Evolutionary conservation across 2,888 invertebrate species (phyloP), one percentile per base, ranked within the genome.

Genomic region (Xanthorhoe spadicearia): DNA sequence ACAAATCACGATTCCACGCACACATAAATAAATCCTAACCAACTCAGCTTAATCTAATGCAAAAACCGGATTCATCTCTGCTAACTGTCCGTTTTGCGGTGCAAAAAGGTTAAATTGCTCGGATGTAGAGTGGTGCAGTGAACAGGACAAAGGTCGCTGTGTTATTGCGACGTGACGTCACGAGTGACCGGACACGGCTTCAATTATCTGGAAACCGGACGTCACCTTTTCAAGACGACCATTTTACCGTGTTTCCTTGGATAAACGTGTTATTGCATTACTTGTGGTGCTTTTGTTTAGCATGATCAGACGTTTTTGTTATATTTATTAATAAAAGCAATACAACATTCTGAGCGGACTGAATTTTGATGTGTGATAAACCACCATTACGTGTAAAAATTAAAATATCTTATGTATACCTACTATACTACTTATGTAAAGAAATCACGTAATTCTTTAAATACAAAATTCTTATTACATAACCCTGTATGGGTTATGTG

Each of bases 51-150:
- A 60, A 63, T 63, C 46, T 62, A 62, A 60, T 51, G 51, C 51
- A 61, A 70, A 71, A 66, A 72, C 58, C 65, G 18, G 68, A 51
- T 77, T 76, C 70, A 79, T 74, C 69, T 52, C 65, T 59, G 73
- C 73, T 71, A 75, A 69, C 74, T 71, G 69, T 71, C 66, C 69
- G 68, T 63, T 72, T 66, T 67, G 68, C 64, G 57, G 38, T 69
- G 76, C 69, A 74, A 77, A 80, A 77, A 79, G 81, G 77, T 79
- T 80, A 83, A 84, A 85, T 85, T 85, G 85, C 73, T 62, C 78
- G 77, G 74, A 80, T 77, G 79, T 76, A 53, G 66, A 55, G 60
- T 64, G 64, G 58, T 71, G 69, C 69, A 66, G 48, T 61, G 62
- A 55, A 58, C 53, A 60, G 75, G 74, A 78, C 78, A 84, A 82